Evolutionary conservation across 2,888 invertebrate genomes (phyloP), one percentile per base, ranked within the genome.

Genomic region (Xestia ashworthii): DNA sequence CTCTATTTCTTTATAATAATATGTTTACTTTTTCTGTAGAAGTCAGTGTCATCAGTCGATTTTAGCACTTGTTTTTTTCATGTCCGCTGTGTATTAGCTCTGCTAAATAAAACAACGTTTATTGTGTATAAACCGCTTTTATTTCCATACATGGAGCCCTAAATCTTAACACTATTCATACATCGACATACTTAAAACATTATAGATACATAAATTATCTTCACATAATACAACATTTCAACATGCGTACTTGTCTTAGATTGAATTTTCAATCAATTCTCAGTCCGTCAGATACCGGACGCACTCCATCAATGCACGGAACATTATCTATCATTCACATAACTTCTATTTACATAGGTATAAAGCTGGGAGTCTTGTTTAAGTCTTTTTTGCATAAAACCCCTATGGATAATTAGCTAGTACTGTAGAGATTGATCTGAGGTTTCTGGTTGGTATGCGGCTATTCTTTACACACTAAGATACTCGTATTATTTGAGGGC

Each of bases 241-340:
- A 66, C 66, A 60, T 53, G 38, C 62, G 41, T 22, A 41, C 67
- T 78, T 46, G 73, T 62, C 53, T 64, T 19, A 67, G 55, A 72
- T 80, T 58, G 55, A 81, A 80, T 66, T 71, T 55, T 82, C 69
- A 64, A 82, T 82, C 74, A 71, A 69, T n/a, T 81, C 82, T 65
- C 50, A 11, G 74, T 68, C 58, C n/a, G 74, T 60, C 76, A 8
- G 60, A 9, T 22, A 38, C 83, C 76, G 83, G 83, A 79, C 71
- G 76, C 67, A 53, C 58, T 82, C 71, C 68, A 82, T 82, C 82
- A 82, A 74, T 62, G 71, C 69, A 60, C 0, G 19, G 48, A n/a
- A 25, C 74, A 74, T 82, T 74, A 82, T 82, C 74, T 79, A 82
- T 79, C 79, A 79, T 82, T 75, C 60, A 25, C 50, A 79, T 69